A percentile compares a stretch with the other conserved stretches of the same genome.
phyloP scores from a whole-genome alignment of 2,888 invertebrate genomes.

The Agrilus biguttatus region DNA sequence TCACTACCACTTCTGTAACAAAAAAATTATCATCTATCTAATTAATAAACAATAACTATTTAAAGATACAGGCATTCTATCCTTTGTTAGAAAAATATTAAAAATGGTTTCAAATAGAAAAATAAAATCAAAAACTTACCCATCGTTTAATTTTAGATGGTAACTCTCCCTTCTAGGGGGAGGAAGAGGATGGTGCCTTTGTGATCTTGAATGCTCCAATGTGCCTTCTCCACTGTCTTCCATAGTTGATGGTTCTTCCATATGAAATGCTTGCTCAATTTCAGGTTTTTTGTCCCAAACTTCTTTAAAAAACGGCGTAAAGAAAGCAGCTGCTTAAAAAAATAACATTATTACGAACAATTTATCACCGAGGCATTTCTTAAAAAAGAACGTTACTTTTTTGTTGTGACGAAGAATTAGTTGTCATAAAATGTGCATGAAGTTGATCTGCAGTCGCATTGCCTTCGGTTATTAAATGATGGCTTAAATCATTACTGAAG shows the following conservation, averaged over 20 bases:
- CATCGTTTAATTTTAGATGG: conserved; percentile 48
- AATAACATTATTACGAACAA: conserved; percentile 2
- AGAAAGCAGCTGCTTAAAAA: conserved; percentile 64
- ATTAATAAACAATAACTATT: not conserved
- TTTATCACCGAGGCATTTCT: not conserved
- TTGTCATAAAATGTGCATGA: conserved; percentile 85
- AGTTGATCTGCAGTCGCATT: conserved; percentile 82
- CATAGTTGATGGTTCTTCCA: conserved; percentile 53
- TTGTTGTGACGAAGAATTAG: conserved; percentile 68
- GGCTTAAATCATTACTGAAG: conserved; percentile 79
- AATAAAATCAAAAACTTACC: conserved; percentile 23
- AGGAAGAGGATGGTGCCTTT: conserved; percentile 41
- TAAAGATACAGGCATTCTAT: not conserved
- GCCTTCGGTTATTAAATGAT: conserved; percentile 83
- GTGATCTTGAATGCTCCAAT: conserved; percentile 54
- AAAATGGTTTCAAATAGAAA: too few relatives aligned
- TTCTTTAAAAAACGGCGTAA: conserved; percentile 90
- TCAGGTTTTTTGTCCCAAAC: conserved; percentile 93
- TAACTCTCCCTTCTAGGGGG: conserved; percentile 70
- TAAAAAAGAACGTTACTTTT: conserved; percentile 52
- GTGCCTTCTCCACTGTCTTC: conserved; percentile 57
- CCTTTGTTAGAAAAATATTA: too few relatives aligned
- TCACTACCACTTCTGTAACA: conserved; percentile 42
- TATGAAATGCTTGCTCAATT: conserved; percentile 82
- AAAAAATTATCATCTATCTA: conserved; percentile 1